A percentile compares a stretch with the other conserved stretches of the same genome.
Evolutionary conservation across 2,113 vertebrate genomes (phyloP).

Genomic region (Microcebus murinus): DNA sequence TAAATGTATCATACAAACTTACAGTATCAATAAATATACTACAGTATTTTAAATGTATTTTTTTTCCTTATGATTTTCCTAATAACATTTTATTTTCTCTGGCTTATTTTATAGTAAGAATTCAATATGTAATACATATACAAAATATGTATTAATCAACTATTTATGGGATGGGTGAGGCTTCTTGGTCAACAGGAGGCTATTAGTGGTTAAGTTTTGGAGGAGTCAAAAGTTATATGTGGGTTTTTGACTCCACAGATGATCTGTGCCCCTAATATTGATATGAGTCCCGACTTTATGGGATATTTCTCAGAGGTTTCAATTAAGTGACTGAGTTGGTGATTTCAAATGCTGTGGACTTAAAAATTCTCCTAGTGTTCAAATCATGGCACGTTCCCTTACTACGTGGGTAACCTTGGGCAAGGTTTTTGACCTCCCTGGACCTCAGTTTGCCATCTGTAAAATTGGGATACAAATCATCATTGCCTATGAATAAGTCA

Average conservation of each 20-base stretch:
- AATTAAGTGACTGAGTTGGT: neutral
- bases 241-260: neutral
- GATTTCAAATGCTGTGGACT: neutral
- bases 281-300: neutral
- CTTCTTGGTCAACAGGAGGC: neutral
- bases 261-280: neutral
- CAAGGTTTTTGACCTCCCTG: neutral
- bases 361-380: neutral
- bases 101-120: neutral
- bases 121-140: neutral
- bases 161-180: neutral
- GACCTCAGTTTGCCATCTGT: neutral
- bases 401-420: neutral
- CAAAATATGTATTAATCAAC: neutral
- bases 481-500: neutral
- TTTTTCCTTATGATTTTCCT: neutral
- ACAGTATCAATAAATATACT: neutral
- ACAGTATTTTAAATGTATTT: neutral
- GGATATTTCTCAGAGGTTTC: neutral
- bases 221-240: neutral
- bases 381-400: neutral
- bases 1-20: neutral
- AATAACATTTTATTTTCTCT: neutral
- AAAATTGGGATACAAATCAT: neutral
- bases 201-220: neutral